Evolutionary conservation across 2,888 invertebrate species (phyloP).

Genomic region (Portevinia maculata): DNA sequence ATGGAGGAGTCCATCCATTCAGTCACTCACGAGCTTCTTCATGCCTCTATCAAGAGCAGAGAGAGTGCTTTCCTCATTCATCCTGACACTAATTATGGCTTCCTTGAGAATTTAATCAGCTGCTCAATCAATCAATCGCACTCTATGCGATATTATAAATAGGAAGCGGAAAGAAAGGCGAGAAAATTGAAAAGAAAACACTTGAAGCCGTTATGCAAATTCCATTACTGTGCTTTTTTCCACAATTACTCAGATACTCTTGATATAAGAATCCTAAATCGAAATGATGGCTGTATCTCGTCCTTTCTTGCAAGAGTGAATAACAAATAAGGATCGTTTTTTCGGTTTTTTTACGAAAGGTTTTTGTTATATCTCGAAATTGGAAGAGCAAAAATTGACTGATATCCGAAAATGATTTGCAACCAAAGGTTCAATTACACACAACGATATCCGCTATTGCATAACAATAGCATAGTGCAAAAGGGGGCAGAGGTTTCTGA

Average conservation of each 20-base stretch:
- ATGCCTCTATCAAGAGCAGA: conserved; percentile 45
- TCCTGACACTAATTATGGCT: conserved; percentile 73
- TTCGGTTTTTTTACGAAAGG: conserved; percentile 9
- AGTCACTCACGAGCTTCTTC: conserved; percentile 37
- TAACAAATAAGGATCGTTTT: conserved; percentile 52
- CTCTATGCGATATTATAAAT: conserved; percentile 15
- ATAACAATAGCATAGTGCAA: conserved; percentile 20
- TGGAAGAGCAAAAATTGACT: conserved; percentile 33
- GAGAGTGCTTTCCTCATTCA: conserved; percentile 62
- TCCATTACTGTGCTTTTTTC: conserved; percentile 35
- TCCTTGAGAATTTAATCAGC: conserved; percentile 74
- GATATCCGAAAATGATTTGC: conserved; percentile 69
- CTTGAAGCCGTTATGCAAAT: conserved; percentile 58
- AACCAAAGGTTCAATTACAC: conserved; percentile 53
- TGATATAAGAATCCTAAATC: conserved; percentile 49
- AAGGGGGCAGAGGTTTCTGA: background rate
- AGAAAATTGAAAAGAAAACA: conserved; percentile 24
- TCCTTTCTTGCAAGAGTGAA: conserved; percentile 48
- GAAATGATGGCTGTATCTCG: conserved; percentile 50
- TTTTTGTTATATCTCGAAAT: background rate
- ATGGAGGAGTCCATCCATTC: conserved; percentile 40
- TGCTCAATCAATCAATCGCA: conserved; percentile 73
- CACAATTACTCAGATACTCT: conserved; percentile 48
- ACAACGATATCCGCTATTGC: conserved; percentile 50
- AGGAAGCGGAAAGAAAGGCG: background rate